Evolutionary conservation across 2,113 vertebrate species (phyloP).

Genomic region (Xiphorhynchus elegans): DNA sequence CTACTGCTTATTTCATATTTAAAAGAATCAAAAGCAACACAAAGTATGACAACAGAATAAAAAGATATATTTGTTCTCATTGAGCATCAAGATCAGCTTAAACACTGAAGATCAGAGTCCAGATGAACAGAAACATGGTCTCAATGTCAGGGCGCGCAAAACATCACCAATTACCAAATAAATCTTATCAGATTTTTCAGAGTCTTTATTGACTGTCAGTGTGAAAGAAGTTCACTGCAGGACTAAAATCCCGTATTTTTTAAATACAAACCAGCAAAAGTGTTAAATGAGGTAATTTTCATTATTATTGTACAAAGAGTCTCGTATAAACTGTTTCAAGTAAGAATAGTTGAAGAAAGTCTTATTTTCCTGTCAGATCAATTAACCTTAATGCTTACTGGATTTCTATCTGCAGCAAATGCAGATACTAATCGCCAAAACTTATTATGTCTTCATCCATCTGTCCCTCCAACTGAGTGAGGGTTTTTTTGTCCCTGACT

Average conservation of each 20-base stretch:
- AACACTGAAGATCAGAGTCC: not conserved
- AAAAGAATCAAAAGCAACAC: not conserved
- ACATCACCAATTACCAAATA: not conserved
- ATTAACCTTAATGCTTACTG: not conserved
- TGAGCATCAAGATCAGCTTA: not conserved
- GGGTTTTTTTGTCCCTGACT: not conserved
- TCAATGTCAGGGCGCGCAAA: not conserved
- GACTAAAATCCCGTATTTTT: not conserved
- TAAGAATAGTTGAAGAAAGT: not conserved
- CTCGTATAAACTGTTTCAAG: not conserved
- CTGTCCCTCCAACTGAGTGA: not conserved
- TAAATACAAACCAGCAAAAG: not conserved
- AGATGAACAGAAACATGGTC: not conserved
- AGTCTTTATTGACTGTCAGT: not conserved
- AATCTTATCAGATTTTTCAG: not conserved
- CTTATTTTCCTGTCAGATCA: not conserved
- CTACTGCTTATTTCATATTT: not conserved
- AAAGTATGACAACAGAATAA: not conserved
- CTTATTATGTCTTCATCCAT: not conserved
- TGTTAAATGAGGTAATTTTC: not conserved
- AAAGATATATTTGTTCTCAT: not conserved
- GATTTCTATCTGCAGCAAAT: not conserved
- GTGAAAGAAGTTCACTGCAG: not conserved
- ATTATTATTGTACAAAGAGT: not conserved
- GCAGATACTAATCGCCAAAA: not conserved